Evolutionary conservation across 2,888 invertebrate genomes (phyloP).

Genomic region (Nephrotoma flavescens): DNA sequence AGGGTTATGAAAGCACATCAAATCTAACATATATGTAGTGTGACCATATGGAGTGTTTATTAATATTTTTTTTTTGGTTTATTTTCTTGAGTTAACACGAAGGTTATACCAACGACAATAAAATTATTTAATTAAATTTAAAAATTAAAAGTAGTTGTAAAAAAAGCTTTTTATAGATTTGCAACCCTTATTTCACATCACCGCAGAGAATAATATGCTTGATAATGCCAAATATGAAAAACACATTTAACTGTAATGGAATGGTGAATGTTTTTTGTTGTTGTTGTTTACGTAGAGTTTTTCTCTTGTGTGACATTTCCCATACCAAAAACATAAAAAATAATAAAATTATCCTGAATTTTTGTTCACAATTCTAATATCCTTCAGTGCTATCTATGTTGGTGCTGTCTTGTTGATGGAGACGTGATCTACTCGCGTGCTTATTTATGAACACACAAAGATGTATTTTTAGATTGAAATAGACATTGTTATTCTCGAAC

Average conservation of each 20-base stretch:
- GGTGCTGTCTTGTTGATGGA: not conserved
- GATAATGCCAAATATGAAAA: not conserved
- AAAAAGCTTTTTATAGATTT: not conserved
- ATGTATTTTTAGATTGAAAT: not conserved
- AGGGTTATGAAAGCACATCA: not conserved
- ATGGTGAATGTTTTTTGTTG: not conserved
- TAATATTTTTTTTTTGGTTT: not conserved
- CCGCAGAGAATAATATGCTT: not conserved
- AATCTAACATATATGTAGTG: not conserved
- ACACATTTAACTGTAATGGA: not conserved
- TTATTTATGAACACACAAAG: not conserved
- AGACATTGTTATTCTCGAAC: not conserved
- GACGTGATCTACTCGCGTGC: not conserved
- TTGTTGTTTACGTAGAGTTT: not conserved
- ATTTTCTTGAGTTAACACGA: not conserved
- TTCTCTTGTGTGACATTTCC: not conserved
- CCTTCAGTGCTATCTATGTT: not conserved
- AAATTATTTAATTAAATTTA: not conserved
- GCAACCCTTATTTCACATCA: not conserved
- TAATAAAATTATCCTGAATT: not conserved
- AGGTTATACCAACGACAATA: not conserved
- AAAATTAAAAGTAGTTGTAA: not conserved
- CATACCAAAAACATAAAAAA: not conserved
- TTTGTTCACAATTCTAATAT: not conserved
- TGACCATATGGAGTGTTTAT: not conserved